These are phyloP conservation scores for Dendrocincla tyrannina DNA, from an alignment of 2,797 vertebrate species.

Conservation along the genomic window DNA sequence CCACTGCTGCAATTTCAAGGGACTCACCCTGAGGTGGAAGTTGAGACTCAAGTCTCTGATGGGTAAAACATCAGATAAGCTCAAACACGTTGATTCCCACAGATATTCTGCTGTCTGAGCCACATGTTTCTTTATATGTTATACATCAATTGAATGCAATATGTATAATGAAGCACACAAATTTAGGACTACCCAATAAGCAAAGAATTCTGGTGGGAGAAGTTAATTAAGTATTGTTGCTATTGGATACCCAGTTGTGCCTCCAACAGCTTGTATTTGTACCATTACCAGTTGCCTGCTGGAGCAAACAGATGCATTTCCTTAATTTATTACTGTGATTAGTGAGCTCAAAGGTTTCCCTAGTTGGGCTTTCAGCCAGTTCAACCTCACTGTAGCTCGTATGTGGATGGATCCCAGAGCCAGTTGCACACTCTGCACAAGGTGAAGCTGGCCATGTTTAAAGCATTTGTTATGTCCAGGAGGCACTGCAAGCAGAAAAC, in stretches of 20 bases:
- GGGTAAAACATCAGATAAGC: background rate
- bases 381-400: background rate
- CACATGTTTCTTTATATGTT: background rate
- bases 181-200: background rate
- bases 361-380: background rate
- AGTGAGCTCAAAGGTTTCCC: background rate
- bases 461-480: background rate
- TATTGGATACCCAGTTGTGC: background rate
- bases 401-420: background rate
- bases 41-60: background rate
- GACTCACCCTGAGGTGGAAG: rapidly evolving
- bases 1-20: background rate
- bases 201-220: background rate
- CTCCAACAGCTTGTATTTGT: background rate
- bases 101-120: background rate
- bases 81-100: background rate
- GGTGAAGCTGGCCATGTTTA: background rate
- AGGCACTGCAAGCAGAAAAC: background rate
- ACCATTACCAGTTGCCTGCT: background rate
- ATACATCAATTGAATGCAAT: background rate
- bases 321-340: background rate
- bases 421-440: background rate
- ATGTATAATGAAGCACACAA: background rate
- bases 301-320: background rate
- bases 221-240: background rate